These are phyloP conservation scores for Procambarus virginalis DNA, from an alignment of 1,140 invertebrate genomes.

Conservation along the genomic window DNA sequence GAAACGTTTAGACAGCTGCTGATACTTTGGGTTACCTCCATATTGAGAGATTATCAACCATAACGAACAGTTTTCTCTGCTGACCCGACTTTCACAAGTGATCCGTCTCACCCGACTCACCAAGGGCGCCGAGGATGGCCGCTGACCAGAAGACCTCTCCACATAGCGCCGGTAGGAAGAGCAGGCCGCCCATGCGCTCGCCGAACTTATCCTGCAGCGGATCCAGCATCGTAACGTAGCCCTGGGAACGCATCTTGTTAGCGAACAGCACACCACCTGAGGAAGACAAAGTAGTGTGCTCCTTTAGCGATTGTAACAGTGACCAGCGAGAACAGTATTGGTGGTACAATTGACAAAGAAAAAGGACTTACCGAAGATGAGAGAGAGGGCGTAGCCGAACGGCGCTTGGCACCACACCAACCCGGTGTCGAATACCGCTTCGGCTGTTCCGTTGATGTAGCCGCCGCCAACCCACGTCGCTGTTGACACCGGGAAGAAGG, in stretches of 20 bases:
- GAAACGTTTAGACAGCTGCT: too few relatives aligned
- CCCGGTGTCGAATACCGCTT: constrained; percentile 82
- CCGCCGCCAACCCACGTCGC: constrained; percentile 89
- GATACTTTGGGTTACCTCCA: too few relatives aligned
- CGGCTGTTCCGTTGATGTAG: constrained; percentile 89
- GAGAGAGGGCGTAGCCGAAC: constrained; percentile 85
- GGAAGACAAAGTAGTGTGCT: background rate
- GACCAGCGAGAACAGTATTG: background rate
- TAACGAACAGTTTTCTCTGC: too few relatives aligned
- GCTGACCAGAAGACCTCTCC: constrained; percentile 89
- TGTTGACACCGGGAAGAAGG: constrained; percentile 71
- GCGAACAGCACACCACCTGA: constrained; percentile 86
- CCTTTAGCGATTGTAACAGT: too few relatives aligned
- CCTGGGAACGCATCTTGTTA: constrained; percentile 84
- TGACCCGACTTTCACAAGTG: too few relatives aligned
- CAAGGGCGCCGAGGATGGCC: constrained; percentile 85
- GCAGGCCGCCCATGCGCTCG: constrained; percentile 83
- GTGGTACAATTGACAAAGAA: background rate
- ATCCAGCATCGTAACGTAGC: constrained; percentile 91
- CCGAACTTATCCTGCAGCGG: constrained; percentile 87
- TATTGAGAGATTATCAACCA: too few relatives aligned
- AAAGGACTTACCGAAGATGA: constrained; percentile 80
- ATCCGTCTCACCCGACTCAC: constrained; percentile 73
- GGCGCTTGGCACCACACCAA: constrained; percentile 87
- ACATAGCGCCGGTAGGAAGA: constrained; percentile 86